Percentiles rank a stretch among this genome's conserved stretches.
phyloP scores from a whole-genome alignment of 2,113 vertebrate species.

The Zapus hudsonius region DNA sequence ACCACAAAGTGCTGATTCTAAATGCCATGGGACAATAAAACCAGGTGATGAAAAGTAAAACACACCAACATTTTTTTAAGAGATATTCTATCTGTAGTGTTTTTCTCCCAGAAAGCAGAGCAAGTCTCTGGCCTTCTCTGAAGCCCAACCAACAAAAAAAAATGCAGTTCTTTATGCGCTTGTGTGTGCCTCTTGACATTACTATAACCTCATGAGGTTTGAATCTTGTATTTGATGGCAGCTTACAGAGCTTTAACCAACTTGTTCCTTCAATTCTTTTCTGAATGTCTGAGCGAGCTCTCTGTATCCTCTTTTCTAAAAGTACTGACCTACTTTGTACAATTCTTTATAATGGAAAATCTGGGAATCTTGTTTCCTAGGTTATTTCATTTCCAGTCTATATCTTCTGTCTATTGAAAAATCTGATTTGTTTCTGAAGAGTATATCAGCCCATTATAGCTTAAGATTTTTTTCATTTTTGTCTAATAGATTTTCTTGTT shows the following conservation, averaged over 20 bases:
- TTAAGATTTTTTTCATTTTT: not conserved
- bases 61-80: not conserved
- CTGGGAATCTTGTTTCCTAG: conserved; percentile 36
- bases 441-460: not conserved
- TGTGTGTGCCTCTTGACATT: conserved; percentile 48
- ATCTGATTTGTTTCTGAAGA: conserved; percentile 9
- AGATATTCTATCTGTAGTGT: not conserved
- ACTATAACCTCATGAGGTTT: conserved; percentile 39
- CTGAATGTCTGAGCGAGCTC: conserved; percentile 25
- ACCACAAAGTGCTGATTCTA: not conserved
- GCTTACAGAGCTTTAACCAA: conserved; percentile 62
- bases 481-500: not conserved
- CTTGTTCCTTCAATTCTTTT: conserved; percentile 55
- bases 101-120: not conserved
- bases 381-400: conserved; percentile 51
- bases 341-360: conserved; percentile 55
- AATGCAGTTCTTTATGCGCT: conserved; percentile 3
- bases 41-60: conserved; percentile 28
- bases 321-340: conserved; percentile 71
- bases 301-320: conserved; percentile 60
- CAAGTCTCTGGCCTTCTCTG: accelerated
- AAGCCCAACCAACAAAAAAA: not conserved
- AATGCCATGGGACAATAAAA: not conserved
- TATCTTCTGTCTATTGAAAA: not conserved
- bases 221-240: conserved; percentile 56